phyloP scores from a whole-genome alignment of 2,797 vertebrate species.

The Chiroxiphia lanceolata region DNA sequence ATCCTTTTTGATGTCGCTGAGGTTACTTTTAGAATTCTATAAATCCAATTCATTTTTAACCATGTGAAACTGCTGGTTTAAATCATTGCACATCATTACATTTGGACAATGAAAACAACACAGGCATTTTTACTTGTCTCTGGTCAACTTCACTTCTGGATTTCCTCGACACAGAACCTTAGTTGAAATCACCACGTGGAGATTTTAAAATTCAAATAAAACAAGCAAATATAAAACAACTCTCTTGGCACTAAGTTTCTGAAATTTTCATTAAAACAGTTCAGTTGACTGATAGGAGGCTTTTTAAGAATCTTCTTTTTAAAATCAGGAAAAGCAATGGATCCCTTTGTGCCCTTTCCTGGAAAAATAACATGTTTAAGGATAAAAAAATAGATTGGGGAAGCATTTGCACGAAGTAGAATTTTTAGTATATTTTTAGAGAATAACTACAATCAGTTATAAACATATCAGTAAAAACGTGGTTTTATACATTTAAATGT shows the following conservation, averaged over 20 bases:
- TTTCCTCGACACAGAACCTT: constrained; percentile 24
- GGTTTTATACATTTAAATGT: background rate
- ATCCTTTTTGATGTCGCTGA: background rate
- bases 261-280: background rate
- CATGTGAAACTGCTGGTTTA: constrained; percentile 56
- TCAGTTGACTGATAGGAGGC: background rate
- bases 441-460: background rate
- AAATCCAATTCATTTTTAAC: constrained; percentile 31
- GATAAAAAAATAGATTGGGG: background rate
- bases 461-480: background rate
- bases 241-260: background rate
- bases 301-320: background rate
- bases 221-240: background rate
- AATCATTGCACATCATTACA: constrained; percentile 52
- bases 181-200: constrained; percentile 6
- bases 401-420: background rate
- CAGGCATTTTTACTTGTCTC: constrained; percentile 56
- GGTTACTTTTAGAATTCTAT: background rate
- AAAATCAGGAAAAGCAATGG: background rate
- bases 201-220: constrained; percentile 48
- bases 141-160: constrained; percentile 54
- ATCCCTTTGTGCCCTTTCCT: background rate
- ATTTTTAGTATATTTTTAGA: background rate
- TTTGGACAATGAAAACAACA: constrained; percentile 59
- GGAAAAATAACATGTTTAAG: background rate